These are phyloP conservation scores for Luscinia megarhynchos DNA, from an alignment of 2,797 vertebrate genomes.

Conservation along the genomic window DNA sequence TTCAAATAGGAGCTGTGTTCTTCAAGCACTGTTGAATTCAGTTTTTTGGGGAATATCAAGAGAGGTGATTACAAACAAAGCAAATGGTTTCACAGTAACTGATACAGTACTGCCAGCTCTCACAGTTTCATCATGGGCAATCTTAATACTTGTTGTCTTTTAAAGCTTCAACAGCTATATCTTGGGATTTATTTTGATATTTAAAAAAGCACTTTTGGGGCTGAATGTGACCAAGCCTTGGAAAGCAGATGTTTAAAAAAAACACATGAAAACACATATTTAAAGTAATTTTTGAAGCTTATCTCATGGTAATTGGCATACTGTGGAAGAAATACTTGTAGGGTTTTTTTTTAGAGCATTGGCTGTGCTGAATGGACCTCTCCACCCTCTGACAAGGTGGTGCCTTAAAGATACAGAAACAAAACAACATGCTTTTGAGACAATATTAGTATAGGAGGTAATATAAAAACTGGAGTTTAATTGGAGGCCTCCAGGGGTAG, in stretches of 20 bases:
- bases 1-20: neutral
- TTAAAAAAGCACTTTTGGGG: neutral
- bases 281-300: neutral
- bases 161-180: neutral
- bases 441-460: neutral
- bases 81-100: neutral
- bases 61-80: slow-evolving; percentile 3
- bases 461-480: neutral
- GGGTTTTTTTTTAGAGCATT: neutral
- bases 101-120: neutral
- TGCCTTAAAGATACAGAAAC: neutral
- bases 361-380: neutral
- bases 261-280: fast-evolving
- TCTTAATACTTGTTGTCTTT: neutral
- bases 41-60: neutral
- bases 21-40: neutral
- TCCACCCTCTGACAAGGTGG: fast-evolving
- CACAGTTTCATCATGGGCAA: neutral
- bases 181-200: neutral
- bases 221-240: neutral
- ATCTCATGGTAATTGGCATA: neutral
- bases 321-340: neutral
- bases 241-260: neutral
- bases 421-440: neutral
- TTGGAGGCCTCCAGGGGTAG: neutral